Percentiles rank a stretch among this genome's conserved stretches.
phyloP scores from a whole-genome alignment of 2,797 vertebrate species.

The Sciurus carolinensis region DNA sequence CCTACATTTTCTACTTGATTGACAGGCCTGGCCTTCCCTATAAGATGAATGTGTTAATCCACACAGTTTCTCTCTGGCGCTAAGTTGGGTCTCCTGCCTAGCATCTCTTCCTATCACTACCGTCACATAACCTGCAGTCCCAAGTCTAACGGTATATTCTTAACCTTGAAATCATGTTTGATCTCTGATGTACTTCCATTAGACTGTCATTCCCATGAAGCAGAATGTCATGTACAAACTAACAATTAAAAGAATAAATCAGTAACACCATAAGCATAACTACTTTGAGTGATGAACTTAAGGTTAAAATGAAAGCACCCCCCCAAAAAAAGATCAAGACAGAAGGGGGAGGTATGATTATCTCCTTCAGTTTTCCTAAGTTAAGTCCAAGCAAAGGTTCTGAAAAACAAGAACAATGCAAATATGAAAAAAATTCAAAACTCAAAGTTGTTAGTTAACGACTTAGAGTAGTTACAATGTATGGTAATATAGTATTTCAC shows the following conservation, averaged over 20 bases:
- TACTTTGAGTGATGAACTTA: not conserved
- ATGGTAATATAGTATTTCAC: not conserved
- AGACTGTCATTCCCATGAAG: not conserved
- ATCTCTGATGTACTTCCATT: not conserved
- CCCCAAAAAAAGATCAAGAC: not conserved
- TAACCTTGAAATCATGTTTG: not conserved
- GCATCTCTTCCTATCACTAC: not conserved
- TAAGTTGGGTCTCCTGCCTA: not conserved
- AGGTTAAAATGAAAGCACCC: slow-evolving; percentile 4
- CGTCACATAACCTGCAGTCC: not conserved
- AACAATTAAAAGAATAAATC: not conserved
- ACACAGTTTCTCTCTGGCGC: not conserved
- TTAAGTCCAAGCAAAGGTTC: not conserved
- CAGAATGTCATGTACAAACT: not conserved
- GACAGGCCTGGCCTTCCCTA: not conserved
- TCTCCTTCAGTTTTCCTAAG: not conserved
- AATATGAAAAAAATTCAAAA: not conserved
- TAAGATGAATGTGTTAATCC: not conserved
- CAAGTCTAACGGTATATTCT: not conserved
- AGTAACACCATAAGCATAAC: not conserved
- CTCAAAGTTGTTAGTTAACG: not conserved
- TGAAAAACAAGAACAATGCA: not conserved
- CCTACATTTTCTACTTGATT: not conserved
- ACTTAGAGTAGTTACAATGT: not conserved
- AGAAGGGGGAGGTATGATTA: not conserved